These are phyloP conservation scores for Colostygia pectinataria DNA, from an alignment of 2,888 invertebrate species.

Conservation along the genomic window DNA sequence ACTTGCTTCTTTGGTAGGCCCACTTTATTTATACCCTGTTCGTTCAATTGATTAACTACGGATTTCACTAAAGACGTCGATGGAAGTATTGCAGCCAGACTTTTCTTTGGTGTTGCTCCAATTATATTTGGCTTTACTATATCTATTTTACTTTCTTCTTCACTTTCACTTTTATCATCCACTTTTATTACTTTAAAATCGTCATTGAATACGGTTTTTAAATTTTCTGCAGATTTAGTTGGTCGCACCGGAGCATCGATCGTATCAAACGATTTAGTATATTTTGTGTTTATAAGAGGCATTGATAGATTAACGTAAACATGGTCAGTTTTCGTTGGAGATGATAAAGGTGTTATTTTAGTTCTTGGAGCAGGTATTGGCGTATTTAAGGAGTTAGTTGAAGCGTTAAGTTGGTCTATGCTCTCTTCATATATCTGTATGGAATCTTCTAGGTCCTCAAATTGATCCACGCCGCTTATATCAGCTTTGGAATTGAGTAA, in stretches of 20 bases:
- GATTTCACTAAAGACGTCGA: slow-evolving; percentile 76
- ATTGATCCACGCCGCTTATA: slow-evolving; percentile 73
- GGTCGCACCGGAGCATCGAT: slow-evolving; percentile 67
- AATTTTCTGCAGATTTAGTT: slow-evolving; percentile 64
- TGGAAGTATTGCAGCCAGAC: slow-evolving; percentile 58
- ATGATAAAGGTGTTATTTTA: slow-evolving; percentile 61
- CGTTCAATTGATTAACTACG: slow-evolving; percentile 68
- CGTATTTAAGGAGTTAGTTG: slow-evolving; percentile 78
- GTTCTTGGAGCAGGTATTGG: slow-evolving; percentile 84
- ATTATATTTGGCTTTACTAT: slow-evolving; percentile 69
- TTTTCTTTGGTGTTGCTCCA: slow-evolving; percentile 72
- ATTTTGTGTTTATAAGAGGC: slow-evolving; percentile 67
- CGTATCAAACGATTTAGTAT: slow-evolving; percentile 55
- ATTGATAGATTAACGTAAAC: slow-evolving; percentile 84
- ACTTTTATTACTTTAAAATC: slow-evolving; percentile 37
- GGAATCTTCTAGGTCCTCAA: slow-evolving; percentile 86
- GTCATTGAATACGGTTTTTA: slow-evolving; percentile 46
- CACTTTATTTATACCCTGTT: slow-evolving; percentile 66
- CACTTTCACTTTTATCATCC: slow-evolving; percentile 40
- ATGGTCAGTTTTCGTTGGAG: slow-evolving; percentile 77
- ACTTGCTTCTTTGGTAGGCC: slow-evolving; percentile 71
- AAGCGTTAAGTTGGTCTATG: slow-evolving; percentile 52
- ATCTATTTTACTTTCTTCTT: slow-evolving; percentile 21
- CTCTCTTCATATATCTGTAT: slow-evolving; percentile 85
- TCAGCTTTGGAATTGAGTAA: slow-evolving; percentile 59